phyloP scores from a whole-genome alignment of 2,113 vertebrate species.

The Desmodus rotundus region DNA sequence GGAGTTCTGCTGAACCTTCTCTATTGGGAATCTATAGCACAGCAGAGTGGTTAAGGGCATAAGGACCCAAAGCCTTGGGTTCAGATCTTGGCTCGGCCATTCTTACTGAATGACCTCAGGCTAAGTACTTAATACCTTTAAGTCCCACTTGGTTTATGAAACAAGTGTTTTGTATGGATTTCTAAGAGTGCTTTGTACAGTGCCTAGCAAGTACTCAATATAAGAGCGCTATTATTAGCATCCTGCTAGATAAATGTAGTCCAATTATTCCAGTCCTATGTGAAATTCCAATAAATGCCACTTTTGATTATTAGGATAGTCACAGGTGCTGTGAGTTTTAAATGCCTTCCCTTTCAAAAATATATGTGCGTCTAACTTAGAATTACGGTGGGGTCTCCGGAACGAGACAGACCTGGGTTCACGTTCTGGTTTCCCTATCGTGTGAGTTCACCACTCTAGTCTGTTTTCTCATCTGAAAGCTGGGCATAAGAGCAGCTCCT shows the following conservation, averaged over 20 bases:
- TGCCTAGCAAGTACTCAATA: background rate
- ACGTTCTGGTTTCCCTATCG: background rate
- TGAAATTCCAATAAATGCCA: background rate
- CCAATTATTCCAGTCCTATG: background rate
- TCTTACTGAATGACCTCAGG: background rate
- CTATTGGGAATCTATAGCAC: background rate
- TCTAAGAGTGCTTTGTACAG: background rate
- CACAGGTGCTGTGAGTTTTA: background rate
- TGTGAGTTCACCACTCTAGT: background rate
- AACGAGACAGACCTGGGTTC: background rate
- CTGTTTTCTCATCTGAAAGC: background rate
- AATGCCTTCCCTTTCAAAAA: slow-evolving; percentile 6
- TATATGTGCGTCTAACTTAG: background rate
- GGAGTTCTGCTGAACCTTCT: background rate
- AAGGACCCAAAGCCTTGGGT: background rate
- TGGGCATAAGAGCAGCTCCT: background rate
- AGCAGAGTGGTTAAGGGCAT: background rate
- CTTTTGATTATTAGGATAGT: background rate
- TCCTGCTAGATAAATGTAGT: background rate
- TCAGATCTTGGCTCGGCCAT: background rate
- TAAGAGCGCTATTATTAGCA: background rate
- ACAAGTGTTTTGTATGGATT: background rate
- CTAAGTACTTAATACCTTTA: background rate
- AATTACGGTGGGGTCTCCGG: background rate
- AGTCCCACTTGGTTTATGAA: background rate